These are phyloP conservation scores for Lymantria dispar DNA, from an alignment of 2,888 invertebrate genomes.

Conservation along the genomic window DNA sequence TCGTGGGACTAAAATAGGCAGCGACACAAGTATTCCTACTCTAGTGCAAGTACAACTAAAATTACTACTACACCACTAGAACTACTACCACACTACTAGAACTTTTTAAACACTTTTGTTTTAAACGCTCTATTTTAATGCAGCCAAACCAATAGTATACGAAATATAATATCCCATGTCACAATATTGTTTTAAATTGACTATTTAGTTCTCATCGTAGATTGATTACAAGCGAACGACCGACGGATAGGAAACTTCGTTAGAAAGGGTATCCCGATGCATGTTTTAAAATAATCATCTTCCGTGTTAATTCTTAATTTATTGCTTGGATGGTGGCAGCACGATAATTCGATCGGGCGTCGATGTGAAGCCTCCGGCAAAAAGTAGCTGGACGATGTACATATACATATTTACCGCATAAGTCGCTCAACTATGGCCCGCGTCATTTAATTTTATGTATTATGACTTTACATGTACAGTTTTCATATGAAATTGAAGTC, in stretches of 20 bases:
- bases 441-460: conserved; percentile 18
- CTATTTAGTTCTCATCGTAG: conserved; percentile 20
- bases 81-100: no score
- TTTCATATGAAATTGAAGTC: conserved; percentile 3
- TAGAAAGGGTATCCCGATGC: conserved; percentile 73
- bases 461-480: conserved; percentile 4
- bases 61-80: no score
- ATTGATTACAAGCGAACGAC: conserved; percentile 25
- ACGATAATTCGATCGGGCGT: conserved; percentile 67
- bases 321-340: conserved; percentile 72
- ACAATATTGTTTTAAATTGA: conserved; percentile 15
- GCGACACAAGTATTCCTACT: no score
- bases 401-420: conserved; percentile 25
- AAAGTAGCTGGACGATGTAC: conserved; percentile 58
- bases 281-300: conserved; percentile 80
- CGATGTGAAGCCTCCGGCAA: conserved; percentile 54
- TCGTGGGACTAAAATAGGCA: no score
- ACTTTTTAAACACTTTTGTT: no score
- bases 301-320: conserved; percentile 80
- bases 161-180: neutral
- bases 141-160: no score
- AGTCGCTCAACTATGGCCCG: conserved; percentile 18
- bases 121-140: no score
- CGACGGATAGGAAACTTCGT: conserved; percentile 54
- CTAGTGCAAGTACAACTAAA: no score